phyloP scores from a whole-genome alignment of 2,797 vertebrate species.

The Holocentrus rufus region DNA sequence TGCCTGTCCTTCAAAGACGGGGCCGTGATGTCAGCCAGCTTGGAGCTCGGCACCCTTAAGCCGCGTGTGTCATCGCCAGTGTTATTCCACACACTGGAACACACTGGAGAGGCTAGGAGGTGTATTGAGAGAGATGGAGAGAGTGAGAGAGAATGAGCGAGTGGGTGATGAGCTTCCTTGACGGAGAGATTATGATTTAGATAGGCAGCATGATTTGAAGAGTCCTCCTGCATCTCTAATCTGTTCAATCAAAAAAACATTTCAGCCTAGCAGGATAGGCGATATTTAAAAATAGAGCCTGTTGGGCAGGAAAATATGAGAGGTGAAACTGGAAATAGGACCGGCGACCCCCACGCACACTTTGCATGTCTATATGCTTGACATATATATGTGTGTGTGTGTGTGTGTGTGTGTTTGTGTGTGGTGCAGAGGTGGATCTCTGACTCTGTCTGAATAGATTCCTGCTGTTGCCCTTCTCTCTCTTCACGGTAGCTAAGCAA shows the following conservation, averaged over 20 bases:
- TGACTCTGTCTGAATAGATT: conserved; percentile 32
- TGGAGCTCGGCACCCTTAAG: conserved; percentile 10
- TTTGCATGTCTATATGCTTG: conserved; percentile 4
- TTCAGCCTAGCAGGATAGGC: conserved; percentile 7
- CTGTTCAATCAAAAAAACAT: conserved; percentile 15
- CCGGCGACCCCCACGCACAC: background rate
- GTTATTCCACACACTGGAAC: conserved; percentile 10
- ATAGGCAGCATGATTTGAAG: conserved; percentile 9
- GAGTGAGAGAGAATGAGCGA: background rate
- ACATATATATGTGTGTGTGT: background rate
- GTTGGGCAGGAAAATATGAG: conserved; percentile 22
- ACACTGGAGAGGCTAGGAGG: conserved; percentile 9
- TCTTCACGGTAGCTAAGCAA: conserved; percentile 71
- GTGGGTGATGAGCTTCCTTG: conserved; percentile 26
- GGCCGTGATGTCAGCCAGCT: conserved; percentile 31
- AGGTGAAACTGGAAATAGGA: conserved; percentile 16
- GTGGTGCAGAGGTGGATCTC: conserved; percentile 18
- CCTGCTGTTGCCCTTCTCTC: conserved; percentile 62
- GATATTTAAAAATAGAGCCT: conserved; percentile 26
- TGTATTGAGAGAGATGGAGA: conserved; percentile 11
- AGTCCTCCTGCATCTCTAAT: conserved; percentile 24
- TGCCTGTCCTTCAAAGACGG: conserved; percentile 20
- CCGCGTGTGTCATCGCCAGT: conserved; percentile 41
- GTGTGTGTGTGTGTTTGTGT: conserved; percentile 26
- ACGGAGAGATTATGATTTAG: conserved; percentile 8